Conservation (phyloP, 2,797 vertebrate genomes). For the Myiotriccus ornatus region DNA sequence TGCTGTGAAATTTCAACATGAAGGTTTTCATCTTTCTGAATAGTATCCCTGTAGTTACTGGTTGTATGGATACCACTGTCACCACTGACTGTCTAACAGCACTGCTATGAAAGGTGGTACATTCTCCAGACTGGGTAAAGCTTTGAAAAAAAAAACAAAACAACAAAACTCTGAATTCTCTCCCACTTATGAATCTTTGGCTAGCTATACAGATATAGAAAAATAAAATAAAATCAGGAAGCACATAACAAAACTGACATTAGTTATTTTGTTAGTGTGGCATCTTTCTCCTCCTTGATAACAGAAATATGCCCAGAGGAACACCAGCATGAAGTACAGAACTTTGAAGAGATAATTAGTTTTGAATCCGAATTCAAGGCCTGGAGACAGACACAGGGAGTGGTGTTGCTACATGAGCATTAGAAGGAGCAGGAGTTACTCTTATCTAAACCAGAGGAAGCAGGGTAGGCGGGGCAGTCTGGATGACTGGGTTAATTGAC, state of each 20-base stretch:
- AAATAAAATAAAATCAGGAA: not conserved
- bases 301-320: not conserved
- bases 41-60: not conserved
- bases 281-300: not conserved
- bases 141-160: not conserved
- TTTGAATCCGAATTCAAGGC: not conserved
- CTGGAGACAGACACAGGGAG: not conserved
- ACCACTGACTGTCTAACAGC: not conserved
- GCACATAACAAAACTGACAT: accelerated
- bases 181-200: not conserved
- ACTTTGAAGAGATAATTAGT: not conserved
- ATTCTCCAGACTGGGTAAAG: not conserved
- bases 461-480: not conserved
- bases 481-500: not conserved
- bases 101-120: not conserved
- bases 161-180: not conserved
- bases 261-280: not conserved
- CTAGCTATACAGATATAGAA: not conserved
- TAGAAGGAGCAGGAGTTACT: not conserved
- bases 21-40: not conserved
- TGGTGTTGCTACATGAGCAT: not conserved
- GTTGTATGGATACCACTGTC: not conserved
- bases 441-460: not conserved
- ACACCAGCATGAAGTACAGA: not conserved
- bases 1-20: not conserved